A percentile compares a stretch with the other conserved stretches of the same genome.
Conservation (phyloP, 1,140 invertebrate species). For the Augochlora pura region DNA sequence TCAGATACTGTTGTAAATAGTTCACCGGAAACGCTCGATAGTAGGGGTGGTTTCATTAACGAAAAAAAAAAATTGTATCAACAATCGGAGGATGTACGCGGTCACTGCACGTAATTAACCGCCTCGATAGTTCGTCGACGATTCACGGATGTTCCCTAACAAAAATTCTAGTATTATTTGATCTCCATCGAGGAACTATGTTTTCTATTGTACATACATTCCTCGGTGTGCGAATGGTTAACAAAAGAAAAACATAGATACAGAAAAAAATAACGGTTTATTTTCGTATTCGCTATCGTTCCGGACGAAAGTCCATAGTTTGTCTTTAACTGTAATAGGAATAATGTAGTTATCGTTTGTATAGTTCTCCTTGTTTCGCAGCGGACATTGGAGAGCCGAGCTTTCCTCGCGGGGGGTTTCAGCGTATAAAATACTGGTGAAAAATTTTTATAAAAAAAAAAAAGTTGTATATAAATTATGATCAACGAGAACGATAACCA, state of each 20-base stretch:
- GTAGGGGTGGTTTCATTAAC: not conserved
- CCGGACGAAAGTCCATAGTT: not conserved
- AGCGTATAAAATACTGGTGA: not conserved
- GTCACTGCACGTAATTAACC: too few species aligned
- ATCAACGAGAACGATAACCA: not conserved
- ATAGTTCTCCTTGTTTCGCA: not conserved
- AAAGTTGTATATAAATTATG: conserved; percentile 7
- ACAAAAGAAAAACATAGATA: too few species aligned
- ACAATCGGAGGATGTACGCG: too few species aligned
- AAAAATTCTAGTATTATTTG: not conserved
- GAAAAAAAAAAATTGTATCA: too few species aligned
- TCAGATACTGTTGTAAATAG: not conserved
- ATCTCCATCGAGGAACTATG: not conserved
- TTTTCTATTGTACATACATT: not conserved
- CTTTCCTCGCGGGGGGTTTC: not conserved
- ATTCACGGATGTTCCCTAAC: not conserved
- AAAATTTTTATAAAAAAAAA: conserved; percentile 1
- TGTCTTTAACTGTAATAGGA: too few species aligned
- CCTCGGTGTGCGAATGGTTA: not conserved
- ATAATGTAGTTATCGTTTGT: not conserved
- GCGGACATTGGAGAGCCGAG: not conserved
- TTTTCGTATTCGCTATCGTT: not conserved
- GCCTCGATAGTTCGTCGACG: not conserved
- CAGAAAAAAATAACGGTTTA: not conserved
- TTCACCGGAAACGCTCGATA: not conserved